A percentile compares a stretch with the other conserved stretches of the same genome.
Evolutionary conservation across 1,140 invertebrate species (phyloP).

Genomic region (Cotesia vestalis): DNA sequence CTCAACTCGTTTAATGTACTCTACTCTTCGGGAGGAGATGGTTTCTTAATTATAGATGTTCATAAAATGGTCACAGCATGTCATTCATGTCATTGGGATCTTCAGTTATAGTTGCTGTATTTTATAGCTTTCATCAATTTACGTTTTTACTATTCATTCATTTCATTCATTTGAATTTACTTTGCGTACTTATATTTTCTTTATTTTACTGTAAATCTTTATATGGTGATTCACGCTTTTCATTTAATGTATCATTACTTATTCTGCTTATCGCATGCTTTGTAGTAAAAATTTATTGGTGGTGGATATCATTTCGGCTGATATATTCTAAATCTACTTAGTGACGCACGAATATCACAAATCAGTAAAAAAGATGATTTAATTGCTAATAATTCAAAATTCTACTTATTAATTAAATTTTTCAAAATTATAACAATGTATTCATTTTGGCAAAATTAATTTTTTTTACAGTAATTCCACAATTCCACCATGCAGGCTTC

Average conservation of each 20-base stretch:
- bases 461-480: slow-evolving; percentile 58
- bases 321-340: slow-evolving; percentile 1
- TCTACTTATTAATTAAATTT: background rate
- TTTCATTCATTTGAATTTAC: slow-evolving; percentile 3
- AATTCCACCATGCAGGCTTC: slow-evolving; percentile 46
- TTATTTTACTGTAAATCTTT: slow-evolving; percentile 25
- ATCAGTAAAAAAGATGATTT: slow-evolving; percentile 27
- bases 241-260: background rate
- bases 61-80: slow-evolving; percentile 55
- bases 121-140: slow-evolving; percentile 21
- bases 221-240: background rate
- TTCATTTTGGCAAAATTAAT: slow-evolving; percentile 44
- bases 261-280: background rate
- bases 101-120: slow-evolving; percentile 23
- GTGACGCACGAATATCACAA: background rate
- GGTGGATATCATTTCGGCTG: slow-evolving; percentile 10
- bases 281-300: too few species aligned
- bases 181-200: slow-evolving; percentile 34
- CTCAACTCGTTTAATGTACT: slow-evolving; percentile 54
- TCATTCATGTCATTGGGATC: slow-evolving; percentile 42
- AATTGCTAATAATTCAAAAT: slow-evolving; percentile 33
- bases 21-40: slow-evolving; percentile 47
- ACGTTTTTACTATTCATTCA: too few species aligned
- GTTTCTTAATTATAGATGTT: slow-evolving; percentile 16
- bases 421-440: slow-evolving; percentile 32